phyloP scores from a whole-genome alignment of 1,140 invertebrate genomes.

The Neodiprion pinetum region DNA sequence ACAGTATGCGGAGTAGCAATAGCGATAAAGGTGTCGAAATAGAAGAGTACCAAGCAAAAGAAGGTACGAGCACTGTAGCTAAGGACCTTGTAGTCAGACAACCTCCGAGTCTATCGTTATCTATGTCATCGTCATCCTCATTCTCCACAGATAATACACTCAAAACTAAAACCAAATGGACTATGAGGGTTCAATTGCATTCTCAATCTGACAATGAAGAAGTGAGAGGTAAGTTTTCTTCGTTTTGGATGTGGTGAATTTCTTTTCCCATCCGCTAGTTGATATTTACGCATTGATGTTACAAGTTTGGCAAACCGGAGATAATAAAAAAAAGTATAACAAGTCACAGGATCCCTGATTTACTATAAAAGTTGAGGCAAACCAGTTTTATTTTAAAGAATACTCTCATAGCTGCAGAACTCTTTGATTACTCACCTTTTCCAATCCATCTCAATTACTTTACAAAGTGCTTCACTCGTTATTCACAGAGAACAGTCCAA shows the following conservation, averaged over 20 bases:
- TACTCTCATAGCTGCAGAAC: neutral
- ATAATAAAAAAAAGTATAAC: conserved; percentile 17
- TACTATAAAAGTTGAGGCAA: neutral
- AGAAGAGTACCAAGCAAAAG: conserved; percentile 34
- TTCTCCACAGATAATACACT: conserved; percentile 7
- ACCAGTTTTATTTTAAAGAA: neutral
- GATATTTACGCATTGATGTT: no score
- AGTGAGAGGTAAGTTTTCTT: no score
- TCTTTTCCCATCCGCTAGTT: no score
- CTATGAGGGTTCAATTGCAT: conserved; percentile 45
- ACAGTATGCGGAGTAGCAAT: neutral
- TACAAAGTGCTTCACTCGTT: no score
- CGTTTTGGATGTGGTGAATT: no score
- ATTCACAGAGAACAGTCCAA: no score
- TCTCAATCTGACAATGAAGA: conserved; percentile 38
- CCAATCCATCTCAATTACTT: no score
- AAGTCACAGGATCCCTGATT: neutral
- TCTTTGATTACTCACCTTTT: neutral
- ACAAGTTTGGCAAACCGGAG: neutral
- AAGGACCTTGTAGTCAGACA: conserved; percentile 14
- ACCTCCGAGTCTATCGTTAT: conserved; percentile 12
- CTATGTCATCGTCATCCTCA: neutral
- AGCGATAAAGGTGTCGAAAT: neutral
- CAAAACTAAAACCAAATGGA: conserved; percentile 43
- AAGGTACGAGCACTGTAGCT: conserved; percentile 26